These are phyloP conservation scores for Piliocolobus tephrosceles DNA, from an alignment of 2,113 vertebrate genomes.

Conservation along the genomic window DNA sequence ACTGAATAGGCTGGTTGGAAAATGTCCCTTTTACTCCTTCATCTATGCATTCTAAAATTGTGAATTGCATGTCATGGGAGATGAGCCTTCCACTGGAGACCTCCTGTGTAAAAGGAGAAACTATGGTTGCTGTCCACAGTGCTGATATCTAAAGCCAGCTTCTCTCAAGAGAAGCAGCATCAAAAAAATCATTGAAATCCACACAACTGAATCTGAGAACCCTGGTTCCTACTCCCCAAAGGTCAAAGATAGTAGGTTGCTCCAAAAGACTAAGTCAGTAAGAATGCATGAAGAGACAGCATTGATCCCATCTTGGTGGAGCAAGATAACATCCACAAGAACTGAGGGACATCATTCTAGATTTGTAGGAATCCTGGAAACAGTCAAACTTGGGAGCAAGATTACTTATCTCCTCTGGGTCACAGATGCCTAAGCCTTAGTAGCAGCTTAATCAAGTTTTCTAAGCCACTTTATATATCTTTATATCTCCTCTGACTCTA, in stretches of 20 bases:
- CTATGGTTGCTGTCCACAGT: slow-evolving; percentile 63
- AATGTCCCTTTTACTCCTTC: not conserved
- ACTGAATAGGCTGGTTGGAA: not conserved
- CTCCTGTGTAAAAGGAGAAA: not conserved
- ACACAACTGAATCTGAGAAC: not conserved
- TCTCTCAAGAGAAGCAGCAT: not conserved
- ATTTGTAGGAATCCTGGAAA: not conserved
- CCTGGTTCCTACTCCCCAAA: not conserved
- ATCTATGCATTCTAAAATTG: not conserved
- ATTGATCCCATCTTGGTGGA: not conserved
- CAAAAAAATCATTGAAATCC: not conserved
- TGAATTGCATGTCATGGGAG: not conserved
- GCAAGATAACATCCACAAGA: not conserved
- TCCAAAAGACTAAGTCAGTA: not conserved
- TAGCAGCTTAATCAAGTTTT: not conserved
- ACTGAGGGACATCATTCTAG: not conserved
- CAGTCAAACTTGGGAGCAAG: not conserved
- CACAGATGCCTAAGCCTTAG: not conserved
- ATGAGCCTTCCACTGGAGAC: not conserved
- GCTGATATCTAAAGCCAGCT: slow-evolving; percentile 34
- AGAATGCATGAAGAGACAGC: not conserved
- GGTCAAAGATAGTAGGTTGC: not conserved
- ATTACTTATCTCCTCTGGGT: not conserved
- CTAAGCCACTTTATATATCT: not conserved
- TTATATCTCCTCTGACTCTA: not conserved